Percentiles rank a stretch among this genome's conserved stretches.
Evolutionary conservation across 2,113 vertebrate genomes (phyloP).

Genomic region (Nothoprocta perdicaria): DNA sequence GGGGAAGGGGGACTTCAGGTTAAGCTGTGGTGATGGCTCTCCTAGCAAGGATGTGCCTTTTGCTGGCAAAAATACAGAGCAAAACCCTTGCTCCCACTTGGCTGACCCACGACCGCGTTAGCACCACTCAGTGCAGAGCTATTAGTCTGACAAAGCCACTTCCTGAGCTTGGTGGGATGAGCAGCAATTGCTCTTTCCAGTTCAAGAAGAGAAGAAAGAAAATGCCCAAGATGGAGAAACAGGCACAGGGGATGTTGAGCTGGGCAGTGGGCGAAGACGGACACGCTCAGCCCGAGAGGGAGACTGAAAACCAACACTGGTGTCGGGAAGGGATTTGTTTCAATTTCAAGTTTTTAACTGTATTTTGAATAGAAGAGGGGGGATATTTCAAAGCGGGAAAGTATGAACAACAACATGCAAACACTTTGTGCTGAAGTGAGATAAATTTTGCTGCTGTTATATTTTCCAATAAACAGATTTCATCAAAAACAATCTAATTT

Average conservation of each 20-base stretch:
- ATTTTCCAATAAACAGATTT: background rate
- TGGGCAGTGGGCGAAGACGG: background rate
- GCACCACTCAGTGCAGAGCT: background rate
- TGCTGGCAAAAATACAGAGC: background rate
- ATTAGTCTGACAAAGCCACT: background rate
- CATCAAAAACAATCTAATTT: conserved; percentile 20
- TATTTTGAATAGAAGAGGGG: background rate
- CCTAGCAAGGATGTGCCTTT: background rate
- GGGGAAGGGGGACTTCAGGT: background rate
- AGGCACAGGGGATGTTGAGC: background rate
- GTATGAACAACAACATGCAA: background rate
- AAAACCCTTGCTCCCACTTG: background rate
- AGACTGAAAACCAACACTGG: background rate
- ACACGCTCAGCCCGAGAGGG: background rate
- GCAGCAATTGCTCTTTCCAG: background rate
- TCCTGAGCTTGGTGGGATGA: background rate
- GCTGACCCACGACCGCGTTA: background rate
- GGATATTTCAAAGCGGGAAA: background rate
- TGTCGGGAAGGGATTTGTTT: background rate
- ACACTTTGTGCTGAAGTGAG: background rate
- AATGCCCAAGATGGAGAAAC: background rate
- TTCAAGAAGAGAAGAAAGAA: background rate
- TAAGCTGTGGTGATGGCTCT: background rate
- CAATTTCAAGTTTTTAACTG: background rate
- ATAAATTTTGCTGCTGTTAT: background rate